These are phyloP conservation scores for Globodera rostochiensis DNA, from an alignment of 1,140 invertebrate species.

Conservation along the genomic window DNA sequence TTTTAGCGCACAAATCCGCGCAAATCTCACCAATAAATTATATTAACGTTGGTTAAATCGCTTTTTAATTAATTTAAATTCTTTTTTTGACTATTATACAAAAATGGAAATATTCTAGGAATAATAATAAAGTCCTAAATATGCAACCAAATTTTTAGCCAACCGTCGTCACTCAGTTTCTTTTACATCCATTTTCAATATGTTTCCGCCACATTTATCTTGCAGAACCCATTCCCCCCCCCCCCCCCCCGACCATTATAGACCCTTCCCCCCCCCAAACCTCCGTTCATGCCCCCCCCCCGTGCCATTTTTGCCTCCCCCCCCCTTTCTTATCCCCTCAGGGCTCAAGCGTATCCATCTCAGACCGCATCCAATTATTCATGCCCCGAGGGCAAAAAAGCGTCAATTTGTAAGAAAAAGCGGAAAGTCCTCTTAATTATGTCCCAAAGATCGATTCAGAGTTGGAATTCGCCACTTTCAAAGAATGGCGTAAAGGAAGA, in stretches of 20 bases:
- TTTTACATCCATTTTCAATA: too few relatives aligned
- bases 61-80: too few relatives aligned
- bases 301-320: not conserved
- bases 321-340: not conserved
- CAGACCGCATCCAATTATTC: not conserved
- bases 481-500: not conserved
- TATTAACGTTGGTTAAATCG: too few relatives aligned
- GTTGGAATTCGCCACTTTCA: not conserved
- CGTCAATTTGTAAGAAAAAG: not conserved
- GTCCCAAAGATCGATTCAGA: not conserved
- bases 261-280: not conserved
- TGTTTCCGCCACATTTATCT: not conserved
- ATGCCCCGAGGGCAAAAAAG: not conserved
- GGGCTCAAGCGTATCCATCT: not conserved
- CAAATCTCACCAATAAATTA: too few relatives aligned
- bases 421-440: not conserved
- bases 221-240: not conserved
- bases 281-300: not conserved
- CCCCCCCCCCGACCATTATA: not conserved
- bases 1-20: too few relatives aligned
- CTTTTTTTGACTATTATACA: too few relatives aligned
- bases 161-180: too few relatives aligned
- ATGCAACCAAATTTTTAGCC: too few relatives aligned
- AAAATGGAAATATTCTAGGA: too few relatives aligned
- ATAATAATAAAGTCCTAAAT: too few relatives aligned